phyloP scores from a whole-genome alignment of 1,140 invertebrate genomes.

The Drosophila setifemur region DNA sequence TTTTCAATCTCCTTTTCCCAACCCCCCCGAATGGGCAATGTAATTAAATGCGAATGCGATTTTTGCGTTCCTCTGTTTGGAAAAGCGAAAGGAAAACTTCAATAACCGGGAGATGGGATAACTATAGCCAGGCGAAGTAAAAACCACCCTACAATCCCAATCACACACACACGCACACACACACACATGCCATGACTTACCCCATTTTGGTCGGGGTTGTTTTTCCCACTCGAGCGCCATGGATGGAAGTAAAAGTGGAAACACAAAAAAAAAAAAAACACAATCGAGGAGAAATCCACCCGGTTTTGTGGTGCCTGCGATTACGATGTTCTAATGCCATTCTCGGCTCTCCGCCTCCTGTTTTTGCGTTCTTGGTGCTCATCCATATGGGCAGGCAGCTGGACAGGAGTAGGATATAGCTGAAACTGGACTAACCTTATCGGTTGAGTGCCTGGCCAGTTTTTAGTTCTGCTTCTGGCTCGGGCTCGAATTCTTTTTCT shows the following conservation, averaged over 20 bases:
- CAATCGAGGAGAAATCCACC: constrained; percentile 70
- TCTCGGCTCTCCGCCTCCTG: constrained; percentile 46
- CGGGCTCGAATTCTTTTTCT: constrained; percentile 1
- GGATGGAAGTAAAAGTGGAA: constrained; percentile 26
- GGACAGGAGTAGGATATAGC: constrained; percentile 33
- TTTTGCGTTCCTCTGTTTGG: constrained; percentile 14
- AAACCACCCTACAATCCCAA: constrained; percentile 58
- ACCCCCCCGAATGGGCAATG: constrained; percentile 6
- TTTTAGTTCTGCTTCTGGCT: constrained; percentile 8
- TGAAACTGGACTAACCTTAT: constrained; percentile 59
- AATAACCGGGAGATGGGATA: constrained; percentile 36
- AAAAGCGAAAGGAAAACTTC: constrained; percentile 53
- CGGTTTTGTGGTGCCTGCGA: constrained; percentile 57
- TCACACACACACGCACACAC: constrained; percentile 3
- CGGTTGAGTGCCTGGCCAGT: constrained; percentile 30
- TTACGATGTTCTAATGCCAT: constrained; percentile 76
- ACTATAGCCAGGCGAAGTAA: constrained; percentile 23
- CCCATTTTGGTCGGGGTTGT: constrained; percentile 67
- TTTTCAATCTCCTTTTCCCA: constrained; percentile 24
- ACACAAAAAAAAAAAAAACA: neutral
- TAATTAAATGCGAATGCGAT: constrained; percentile 62
- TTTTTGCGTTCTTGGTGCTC: constrained; percentile 14
- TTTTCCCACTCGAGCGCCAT: constrained; percentile 56
- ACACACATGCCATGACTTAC: constrained; percentile 39
- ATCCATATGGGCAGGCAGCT: constrained; percentile 63